These are phyloP conservation scores for Melipona bicolor DNA, from an alignment of 2,888 invertebrate species.

Conservation along the genomic window DNA sequence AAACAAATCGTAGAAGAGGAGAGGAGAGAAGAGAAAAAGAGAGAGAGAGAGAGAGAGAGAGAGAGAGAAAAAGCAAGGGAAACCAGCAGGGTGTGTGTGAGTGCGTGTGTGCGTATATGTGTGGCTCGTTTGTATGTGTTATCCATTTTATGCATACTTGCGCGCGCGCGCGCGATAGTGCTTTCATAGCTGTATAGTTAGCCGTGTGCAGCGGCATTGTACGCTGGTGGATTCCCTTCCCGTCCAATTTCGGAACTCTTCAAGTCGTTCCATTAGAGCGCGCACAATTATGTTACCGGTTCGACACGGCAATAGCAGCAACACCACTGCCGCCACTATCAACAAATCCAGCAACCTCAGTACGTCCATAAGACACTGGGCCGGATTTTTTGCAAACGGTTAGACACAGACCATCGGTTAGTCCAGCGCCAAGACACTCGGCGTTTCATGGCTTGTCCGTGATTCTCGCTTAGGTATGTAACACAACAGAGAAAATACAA, in stretches of 20 bases:
- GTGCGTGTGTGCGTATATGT: conserved; percentile 17
- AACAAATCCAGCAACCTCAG: conserved; percentile 25
- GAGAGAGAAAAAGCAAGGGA: neutral
- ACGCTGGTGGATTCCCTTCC: conserved; percentile 22
- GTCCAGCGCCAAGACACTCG: conserved; percentile 13
- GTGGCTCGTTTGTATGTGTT: conserved; percentile 32
- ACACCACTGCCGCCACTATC: conserved; percentile 39
- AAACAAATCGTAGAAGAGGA: neutral
- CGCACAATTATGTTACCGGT: conserved; percentile 66
- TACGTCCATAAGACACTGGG: conserved; percentile 43
- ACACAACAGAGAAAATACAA: neutral
- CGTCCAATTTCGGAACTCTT: conserved; percentile 42
- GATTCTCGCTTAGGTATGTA: conserved; percentile 16
- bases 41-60: neutral
- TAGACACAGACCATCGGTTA: conserved; percentile 42
- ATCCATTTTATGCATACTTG: conserved; percentile 37
- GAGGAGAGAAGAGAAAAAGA: conserved; percentile 2
- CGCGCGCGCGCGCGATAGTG: conserved; percentile 32
- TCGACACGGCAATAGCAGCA: conserved; percentile 51
- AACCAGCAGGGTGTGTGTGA: conserved; percentile 1
- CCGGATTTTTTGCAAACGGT: conserved; percentile 72
- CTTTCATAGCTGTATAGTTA: conserved; percentile 7
- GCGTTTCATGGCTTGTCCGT: conserved; percentile 30
- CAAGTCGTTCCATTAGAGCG: conserved; percentile 43
- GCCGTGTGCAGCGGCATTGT: conserved; percentile 12